These are phyloP conservation scores for Origma solitaria DNA, from an alignment of 2,113 vertebrate species.

Conservation along the genomic window DNA sequence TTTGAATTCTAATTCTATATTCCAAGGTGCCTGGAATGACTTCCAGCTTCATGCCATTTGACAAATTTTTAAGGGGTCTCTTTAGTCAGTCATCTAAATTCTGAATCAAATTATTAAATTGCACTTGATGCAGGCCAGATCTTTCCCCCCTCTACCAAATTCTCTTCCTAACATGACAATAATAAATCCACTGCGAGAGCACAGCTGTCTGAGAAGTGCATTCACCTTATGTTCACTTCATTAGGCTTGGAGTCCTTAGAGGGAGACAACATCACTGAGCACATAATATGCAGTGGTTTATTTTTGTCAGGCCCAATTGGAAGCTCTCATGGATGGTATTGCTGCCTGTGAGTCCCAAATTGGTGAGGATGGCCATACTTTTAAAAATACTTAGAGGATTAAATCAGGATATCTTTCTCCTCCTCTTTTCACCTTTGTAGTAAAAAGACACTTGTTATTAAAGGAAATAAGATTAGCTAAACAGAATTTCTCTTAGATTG, in stretches of 20 bases:
- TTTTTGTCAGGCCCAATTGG: not conserved
- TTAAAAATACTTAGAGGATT: not conserved
- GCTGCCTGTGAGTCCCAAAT: not conserved
- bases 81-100: not conserved
- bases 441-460: not conserved
- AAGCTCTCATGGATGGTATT: not conserved
- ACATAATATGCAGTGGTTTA: not conserved
- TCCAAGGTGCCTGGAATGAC: not conserved
- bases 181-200: not conserved
- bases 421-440: not conserved
- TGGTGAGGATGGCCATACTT: not conserved
- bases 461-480: not conserved
- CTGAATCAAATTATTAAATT: not conserved
- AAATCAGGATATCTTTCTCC: not conserved
- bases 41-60: not conserved
- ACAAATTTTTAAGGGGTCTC: not conserved
- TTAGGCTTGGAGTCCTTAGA: not conserved
- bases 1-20: not conserved
- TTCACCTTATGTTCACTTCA: not conserved
- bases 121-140: not conserved
- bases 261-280: not conserved
- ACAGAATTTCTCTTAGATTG: not conserved
- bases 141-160: not conserved
- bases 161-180: not conserved
- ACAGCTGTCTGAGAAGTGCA: not conserved